phyloP scores from a whole-genome alignment of 35 echinoderm and acorn worm species.

The Hemicentrotus pulcherrimus region DNA sequence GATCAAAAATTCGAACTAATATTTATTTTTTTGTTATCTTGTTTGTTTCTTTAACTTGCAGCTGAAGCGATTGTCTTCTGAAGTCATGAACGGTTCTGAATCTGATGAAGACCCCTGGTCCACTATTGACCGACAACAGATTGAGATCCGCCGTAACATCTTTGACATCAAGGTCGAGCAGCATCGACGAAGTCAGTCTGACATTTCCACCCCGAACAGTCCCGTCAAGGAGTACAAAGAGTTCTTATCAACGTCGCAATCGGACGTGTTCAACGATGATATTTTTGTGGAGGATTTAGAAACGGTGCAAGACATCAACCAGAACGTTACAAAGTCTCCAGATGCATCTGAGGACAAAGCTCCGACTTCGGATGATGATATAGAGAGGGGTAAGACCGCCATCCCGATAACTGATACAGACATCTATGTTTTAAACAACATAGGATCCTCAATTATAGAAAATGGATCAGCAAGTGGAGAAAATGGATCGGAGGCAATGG shows the following conservation, averaged over 20 bases:
- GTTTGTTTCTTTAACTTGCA: conserved; percentile 29
- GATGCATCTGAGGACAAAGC: background rate
- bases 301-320: conserved; percentile 41
- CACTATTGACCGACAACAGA: conserved; percentile 71
- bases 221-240: conserved; percentile 42
- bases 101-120: conserved; percentile 69
- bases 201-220: background rate
- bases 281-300: conserved; percentile 61
- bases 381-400: background rate
- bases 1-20: conserved; percentile 32
- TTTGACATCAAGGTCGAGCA: conserved; percentile 70
- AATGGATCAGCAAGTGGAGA: background rate
- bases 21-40: background rate
- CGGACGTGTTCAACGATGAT: conserved; percentile 2
- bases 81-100: background rate
- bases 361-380: background rate
- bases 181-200: conserved; percentile 26
- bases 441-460: background rate
- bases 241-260: background rate
- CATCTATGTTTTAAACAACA: background rate
- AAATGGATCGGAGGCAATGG: background rate
- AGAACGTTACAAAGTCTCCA: conserved; percentile 34
- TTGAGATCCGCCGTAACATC: conserved; percentile 63
- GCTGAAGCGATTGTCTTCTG: conserved; percentile 26
- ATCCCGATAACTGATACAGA: background rate